phyloP scores from a whole-genome alignment of 2,797 vertebrate species.

The Chromobotia macracanthus region DNA sequence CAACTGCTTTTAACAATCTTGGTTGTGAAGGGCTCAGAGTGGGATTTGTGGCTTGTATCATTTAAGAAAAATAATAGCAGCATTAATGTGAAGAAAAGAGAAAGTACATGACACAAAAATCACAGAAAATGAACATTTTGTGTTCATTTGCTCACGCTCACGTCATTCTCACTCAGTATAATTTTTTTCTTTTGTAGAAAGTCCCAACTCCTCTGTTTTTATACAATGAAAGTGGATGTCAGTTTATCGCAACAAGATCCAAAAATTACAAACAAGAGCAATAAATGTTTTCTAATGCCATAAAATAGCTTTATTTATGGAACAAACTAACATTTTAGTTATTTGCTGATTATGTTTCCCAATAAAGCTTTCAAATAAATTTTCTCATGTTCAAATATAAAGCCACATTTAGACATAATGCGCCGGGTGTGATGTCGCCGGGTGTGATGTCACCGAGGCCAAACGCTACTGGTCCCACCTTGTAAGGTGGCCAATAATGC shows the following conservation, averaged over 20 bases:
- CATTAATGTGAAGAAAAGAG: background rate
- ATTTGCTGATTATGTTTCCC: too few species aligned
- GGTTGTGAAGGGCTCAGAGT: slow-evolving; percentile 4
- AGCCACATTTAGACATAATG: background rate
- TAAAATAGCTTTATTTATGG: too few species aligned
- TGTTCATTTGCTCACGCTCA: too few species aligned
- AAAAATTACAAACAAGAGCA: background rate
- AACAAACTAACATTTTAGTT: too few species aligned
- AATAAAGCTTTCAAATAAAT: too few species aligned
- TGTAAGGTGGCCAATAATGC: too few species aligned
- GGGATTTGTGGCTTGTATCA: slow-evolving; percentile 3
- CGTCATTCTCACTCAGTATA: too few species aligned
- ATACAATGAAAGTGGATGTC: background rate
- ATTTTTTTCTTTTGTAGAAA: background rate
- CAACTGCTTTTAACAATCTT: slow-evolving; percentile 50
- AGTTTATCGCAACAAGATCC: too few species aligned
- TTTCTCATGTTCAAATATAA: too few species aligned
- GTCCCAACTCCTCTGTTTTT: background rate
- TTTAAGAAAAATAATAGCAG: slow-evolving; percentile 1
- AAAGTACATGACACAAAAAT: background rate
- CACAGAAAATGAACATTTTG: too few species aligned
- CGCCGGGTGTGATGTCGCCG: background rate
- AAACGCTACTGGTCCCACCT: background rate
- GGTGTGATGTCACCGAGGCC: background rate
- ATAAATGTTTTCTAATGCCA: too few species aligned